Evolutionary conservation across 92 coral and sea anemone genomes (phyloP), one percentile per base, ranked within the genome.

Genomic region (Anthopleura xanthogrammica): DNA sequence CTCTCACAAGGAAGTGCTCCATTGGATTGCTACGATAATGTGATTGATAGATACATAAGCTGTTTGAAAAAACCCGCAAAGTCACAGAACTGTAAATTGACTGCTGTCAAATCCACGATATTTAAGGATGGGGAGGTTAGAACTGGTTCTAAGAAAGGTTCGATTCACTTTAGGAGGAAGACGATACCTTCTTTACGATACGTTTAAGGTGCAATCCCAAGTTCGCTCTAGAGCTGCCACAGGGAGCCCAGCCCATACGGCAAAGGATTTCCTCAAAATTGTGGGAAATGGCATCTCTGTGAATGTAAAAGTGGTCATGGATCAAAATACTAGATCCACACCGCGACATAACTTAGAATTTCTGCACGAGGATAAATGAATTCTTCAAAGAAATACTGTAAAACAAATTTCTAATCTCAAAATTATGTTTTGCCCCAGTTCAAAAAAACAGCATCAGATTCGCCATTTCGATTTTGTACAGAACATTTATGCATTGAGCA

Each of bases 1-100:
- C 70, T 95, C 17, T 86, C 86, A 16, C 98, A 95, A 40, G 98
- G 98, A 3, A 80, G 94, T 1, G 90, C 92, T 23, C 98, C 98
- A 0, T 88, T 95, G 50, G 85, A 84, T 56, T 91, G 83, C 79
- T 76, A 91, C 60, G 93, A 92, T 36, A 87, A 89, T 23, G 88
- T 86, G 71, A 90, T 95, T 19, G 84, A 87, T 46, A 90, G 86
- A 52, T 95, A 93, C 60, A 93, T 93, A 29, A 89, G 74, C 12
- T 95, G 98, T 55, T 86, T 81, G n/a, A 90, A 84, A 19, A 77
- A 88, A 56, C 77, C 85, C 6, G 9, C 80, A 16, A 83, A 83
- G 40, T 68, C 74, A 12, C 85, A 84, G 20, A 91, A 90, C 29
- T 95, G 98, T 50, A 83, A 87, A 66, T 83, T 83, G 52, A 77